Evolutionary conservation across 2,797 vertebrate genomes (phyloP).

Genomic region (Nothura maculosa): DNA sequence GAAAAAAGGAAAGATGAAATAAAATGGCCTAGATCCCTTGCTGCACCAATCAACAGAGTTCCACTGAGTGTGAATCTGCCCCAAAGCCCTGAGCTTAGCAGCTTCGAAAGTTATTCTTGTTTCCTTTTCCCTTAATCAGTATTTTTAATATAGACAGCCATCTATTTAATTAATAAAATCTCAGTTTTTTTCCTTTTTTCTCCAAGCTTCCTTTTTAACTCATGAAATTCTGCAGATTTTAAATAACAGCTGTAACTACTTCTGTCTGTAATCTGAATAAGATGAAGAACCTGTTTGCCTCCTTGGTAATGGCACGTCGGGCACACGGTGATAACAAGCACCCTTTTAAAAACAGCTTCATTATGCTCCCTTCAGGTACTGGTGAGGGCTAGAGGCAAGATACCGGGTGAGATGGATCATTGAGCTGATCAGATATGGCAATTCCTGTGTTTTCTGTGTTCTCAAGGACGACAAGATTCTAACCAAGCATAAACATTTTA

Average conservation of each 20-base stretch:
- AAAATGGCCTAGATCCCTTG: not conserved
- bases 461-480: conserved; percentile 30
- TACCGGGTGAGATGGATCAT: conserved; percentile 39
- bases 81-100: not conserved
- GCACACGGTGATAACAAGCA: not conserved
- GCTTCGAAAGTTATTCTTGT: not conserved
- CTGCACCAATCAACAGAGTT: not conserved
- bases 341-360: conserved; percentile 47
- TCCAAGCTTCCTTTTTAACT: not conserved
- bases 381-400: conserved; percentile 11
- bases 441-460: conserved; percentile 12
- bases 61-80: not conserved
- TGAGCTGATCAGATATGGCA: conserved; percentile 62
- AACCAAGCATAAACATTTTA: conserved; percentile 55
- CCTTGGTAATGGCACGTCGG: not conserved
- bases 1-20: not conserved
- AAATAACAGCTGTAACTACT: not conserved
- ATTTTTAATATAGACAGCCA: not conserved
- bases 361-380: conserved; percentile 33
- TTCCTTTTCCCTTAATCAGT: not conserved
- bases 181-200: not conserved
- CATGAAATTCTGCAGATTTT: not conserved
- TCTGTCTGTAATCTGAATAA: conserved; percentile 21
- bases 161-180: not conserved
- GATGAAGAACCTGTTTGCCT: conserved; percentile 6